Evolutionary conservation across 2,113 vertebrate species (phyloP).

Genomic region (Corythaeola cristata): DNA sequence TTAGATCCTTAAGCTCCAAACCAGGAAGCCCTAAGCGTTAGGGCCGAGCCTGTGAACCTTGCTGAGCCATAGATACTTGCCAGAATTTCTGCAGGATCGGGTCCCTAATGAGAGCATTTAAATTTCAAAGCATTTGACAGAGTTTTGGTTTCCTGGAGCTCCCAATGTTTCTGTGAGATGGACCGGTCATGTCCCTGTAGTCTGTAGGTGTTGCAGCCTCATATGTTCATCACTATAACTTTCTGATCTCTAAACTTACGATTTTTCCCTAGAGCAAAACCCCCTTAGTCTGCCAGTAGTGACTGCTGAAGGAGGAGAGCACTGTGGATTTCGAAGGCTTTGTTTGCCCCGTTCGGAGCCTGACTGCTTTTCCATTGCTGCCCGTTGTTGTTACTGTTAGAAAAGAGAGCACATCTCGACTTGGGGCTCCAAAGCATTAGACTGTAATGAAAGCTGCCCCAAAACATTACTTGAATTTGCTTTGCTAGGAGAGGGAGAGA

Average conservation of each 20-base stretch:
- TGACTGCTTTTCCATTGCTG: not conserved
- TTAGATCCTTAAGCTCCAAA: not conserved
- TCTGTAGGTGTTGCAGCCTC: not conserved
- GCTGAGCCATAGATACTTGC: not conserved
- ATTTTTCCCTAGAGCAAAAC: not conserved
- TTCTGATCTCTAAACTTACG: not conserved
- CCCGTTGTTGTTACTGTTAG: not conserved
- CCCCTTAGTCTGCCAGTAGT: not conserved
- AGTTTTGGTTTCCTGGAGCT: not conserved
- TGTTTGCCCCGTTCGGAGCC: not conserved
- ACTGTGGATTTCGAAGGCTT: not conserved
- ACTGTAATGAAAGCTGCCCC: not conserved
- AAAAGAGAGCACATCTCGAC: not conserved
- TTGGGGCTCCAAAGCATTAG: not conserved
- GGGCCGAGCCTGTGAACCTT: not conserved
- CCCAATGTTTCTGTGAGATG: accelerated
- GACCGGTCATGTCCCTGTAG: accelerated
- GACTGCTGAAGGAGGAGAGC: not conserved
- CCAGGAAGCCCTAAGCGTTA: not conserved
- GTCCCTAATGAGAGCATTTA: not conserved
- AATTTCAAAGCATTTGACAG: not conserved
- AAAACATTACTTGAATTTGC: not conserved
- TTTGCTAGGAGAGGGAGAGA: not conserved
- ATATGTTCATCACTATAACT: not conserved
- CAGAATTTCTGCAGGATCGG: not conserved